A percentile compares a stretch with the other conserved stretches of the same genome.
Conservation (phyloP, 2,888 invertebrate species). For the Leucozona laternaria region DNA sequence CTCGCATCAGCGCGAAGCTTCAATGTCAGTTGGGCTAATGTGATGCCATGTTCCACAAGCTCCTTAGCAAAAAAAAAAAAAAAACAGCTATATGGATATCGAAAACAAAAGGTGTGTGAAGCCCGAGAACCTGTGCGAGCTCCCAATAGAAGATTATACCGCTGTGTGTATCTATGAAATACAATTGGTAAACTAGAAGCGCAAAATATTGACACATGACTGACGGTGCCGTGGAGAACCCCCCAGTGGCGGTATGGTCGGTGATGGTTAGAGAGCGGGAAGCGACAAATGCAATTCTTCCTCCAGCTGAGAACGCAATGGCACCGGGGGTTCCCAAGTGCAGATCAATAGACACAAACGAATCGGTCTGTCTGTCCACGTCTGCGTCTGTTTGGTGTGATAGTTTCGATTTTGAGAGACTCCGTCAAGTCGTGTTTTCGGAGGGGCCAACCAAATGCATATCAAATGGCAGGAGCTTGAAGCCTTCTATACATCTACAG, state of each 20-base stretch:
- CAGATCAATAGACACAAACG: conserved; percentile 53
- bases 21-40: conserved; percentile 73
- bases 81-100: conserved; percentile 12
- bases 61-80: conserved; percentile 23
- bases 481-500: conserved; percentile 22
- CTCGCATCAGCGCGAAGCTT: conserved; percentile 66
- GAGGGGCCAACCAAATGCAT: conserved; percentile 49
- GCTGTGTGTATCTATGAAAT: conserved; percentile 55
- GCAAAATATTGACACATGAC: conserved; percentile 74
- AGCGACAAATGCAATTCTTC: conserved; percentile 39
- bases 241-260: background rate
- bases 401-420: conserved; percentile 35
- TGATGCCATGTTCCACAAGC: conserved; percentile 69
- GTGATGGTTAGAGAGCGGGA: conserved; percentile 4
- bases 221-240: conserved; percentile 42
- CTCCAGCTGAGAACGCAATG: conserved; percentile 25
- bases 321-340: conserved; percentile 44
- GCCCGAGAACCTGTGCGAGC: conserved; percentile 43
- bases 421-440: conserved; percentile 39
- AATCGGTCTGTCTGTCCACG: conserved; percentile 45
- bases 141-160: conserved; percentile 64
- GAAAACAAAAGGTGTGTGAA: conserved; percentile 70
- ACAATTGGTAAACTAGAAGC: conserved; percentile 71
- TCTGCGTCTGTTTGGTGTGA: conserved; percentile 31
- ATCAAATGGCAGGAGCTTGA: conserved; percentile 51